Base-by-base conservation (phyloP, 23 tunicate species). In the Pegea sp. region DNA sequence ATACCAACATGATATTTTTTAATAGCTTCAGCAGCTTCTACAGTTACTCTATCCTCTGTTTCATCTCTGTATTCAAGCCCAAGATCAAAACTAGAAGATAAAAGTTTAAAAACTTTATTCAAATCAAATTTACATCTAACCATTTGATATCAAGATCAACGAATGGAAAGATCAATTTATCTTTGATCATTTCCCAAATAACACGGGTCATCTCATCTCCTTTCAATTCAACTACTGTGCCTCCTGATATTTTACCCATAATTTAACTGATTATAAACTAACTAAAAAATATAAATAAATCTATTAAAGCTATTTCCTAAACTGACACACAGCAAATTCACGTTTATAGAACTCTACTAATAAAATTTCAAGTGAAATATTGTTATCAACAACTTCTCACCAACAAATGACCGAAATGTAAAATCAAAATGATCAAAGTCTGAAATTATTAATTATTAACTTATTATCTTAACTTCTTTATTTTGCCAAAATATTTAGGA, bases 131-230 rank as follows among this genome's bases (percentile, higher is more conserved):
- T 26, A 8, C 11, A 4, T 50, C 64, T 61, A 57, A 84, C 95
- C 95, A 84, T 33, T 87, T 87, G 19, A 75, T 69, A 60, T 76
- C 96, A 31, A 87, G 53, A 54, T 76, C 79, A 32, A 87, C 88
- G 53, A 65, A 87, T 8, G 86, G 86, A 24, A 76, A 61, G 49
- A 87, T 75, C 42, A 87, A 52, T 42, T 87, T 87, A 20, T 87
- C 96, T 53, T 87, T 87, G 20, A 87, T 87, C 52, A 87, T 53
- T 60, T 87, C 96, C 96, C 96, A 87, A 1, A 87, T 87, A 57
- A 87, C 76, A 55, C 96, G 61, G 25, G 96, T 87, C 96, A 87
- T 87, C 50, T 87, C 96, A 70, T 87, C 96, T 54, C 96, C 96
- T 30, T 78, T 71, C 61, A 87, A 44, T 44, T 87, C 96, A 26